phyloP scores from a whole-genome alignment of 2,797 vertebrate genomes.

The Gallirallus australis region DNA sequence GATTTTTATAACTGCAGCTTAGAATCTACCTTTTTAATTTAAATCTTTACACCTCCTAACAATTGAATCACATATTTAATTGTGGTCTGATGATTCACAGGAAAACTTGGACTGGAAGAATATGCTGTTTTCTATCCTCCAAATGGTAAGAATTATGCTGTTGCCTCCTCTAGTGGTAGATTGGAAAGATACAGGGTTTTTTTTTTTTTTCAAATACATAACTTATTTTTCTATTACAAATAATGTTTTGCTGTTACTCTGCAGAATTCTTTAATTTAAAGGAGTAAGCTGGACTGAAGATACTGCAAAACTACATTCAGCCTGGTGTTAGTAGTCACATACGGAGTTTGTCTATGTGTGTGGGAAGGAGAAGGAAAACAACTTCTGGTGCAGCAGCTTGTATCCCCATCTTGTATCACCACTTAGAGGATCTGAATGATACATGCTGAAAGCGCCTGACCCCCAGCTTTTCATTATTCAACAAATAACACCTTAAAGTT shows the following conservation, averaged over 20 bases:
- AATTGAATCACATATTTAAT: conserved; percentile 1
- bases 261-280: background rate
- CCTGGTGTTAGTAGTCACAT: background rate
- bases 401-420: background rate
- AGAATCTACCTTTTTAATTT: background rate
- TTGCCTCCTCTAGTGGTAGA: conserved; percentile 80
- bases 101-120: conserved; percentile 88
- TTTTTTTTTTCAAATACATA: background rate
- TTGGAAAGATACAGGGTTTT: conserved; percentile 17
- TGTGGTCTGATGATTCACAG: conserved; percentile 72
- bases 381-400: background rate
- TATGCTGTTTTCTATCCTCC: conserved; percentile 94
- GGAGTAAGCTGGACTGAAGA: background rate
- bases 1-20: background rate
- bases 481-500: background rate
- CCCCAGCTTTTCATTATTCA: background rate
- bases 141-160: conserved; percentile 87
- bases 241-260: background rate
- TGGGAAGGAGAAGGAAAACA: background rate
- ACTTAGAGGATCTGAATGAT: background rate
- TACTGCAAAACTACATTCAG: background rate
- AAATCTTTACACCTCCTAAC: background rate
- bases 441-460: background rate
- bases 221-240: background rate
- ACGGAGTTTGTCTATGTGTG: accelerated